Percentiles rank a stretch among this genome's conserved stretches.
Evolutionary conservation across 2,113 vertebrate species (phyloP).

Genomic region (Cinclus mexicanus): DNA sequence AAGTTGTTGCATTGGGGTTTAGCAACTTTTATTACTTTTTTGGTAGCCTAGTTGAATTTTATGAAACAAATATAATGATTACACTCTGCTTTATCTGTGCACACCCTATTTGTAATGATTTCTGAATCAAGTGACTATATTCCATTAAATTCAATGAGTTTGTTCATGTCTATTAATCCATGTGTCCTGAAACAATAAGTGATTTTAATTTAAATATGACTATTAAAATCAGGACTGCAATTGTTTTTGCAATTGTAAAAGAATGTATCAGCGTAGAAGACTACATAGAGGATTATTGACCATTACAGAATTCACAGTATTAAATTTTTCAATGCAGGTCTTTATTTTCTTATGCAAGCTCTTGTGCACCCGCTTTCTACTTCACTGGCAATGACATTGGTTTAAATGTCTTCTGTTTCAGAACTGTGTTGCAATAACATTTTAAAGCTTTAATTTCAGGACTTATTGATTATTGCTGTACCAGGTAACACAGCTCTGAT

Average conservation of each 20-base stretch:
- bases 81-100: slow-evolving; percentile 59
- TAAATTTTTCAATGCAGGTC: neutral
- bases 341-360: neutral
- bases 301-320: slow-evolving; percentile 5
- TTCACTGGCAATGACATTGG: neutral
- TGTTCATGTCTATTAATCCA: slow-evolving; percentile 57
- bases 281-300: slow-evolving; percentile 11
- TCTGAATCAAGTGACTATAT: slow-evolving; percentile 58
- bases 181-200: slow-evolving; percentile 32
- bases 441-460: slow-evolving; percentile 42
- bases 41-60: slow-evolving; percentile 66
- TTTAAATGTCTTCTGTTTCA: slow-evolving; percentile 17
- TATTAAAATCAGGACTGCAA: slow-evolving; percentile 31
- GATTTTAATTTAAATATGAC: slow-evolving; percentile 64
- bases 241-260: slow-evolving; percentile 11
- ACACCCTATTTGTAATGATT: slow-evolving; percentile 79
- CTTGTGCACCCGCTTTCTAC: neutral
- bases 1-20: slow-evolving; percentile 65
- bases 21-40: slow-evolving; percentile 76
- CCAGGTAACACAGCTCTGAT: neutral
- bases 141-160: slow-evolving; percentile 66
- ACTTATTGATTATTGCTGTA: neutral
- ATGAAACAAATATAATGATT: slow-evolving; percentile 66
- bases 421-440: slow-evolving; percentile 16
- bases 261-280: neutral